Evolutionary conservation across 1,140 invertebrate genomes (phyloP).

Genomic region (Caerostris extrusa): DNA sequence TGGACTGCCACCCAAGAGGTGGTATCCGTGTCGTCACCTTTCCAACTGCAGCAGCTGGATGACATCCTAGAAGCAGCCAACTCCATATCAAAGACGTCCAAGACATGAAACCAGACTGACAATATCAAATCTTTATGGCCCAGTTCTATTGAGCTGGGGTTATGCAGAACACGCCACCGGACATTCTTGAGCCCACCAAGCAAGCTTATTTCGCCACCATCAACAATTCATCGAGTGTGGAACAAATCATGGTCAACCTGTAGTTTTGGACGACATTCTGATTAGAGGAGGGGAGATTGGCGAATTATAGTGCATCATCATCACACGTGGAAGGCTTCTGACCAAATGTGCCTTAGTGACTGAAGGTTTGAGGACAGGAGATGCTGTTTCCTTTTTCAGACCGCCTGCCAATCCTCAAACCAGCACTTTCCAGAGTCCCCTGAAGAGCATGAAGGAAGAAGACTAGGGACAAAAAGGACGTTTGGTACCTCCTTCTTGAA

Average conservation of each 20-base stretch:
- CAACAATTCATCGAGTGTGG: constrained; percentile 11
- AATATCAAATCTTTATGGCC: no score
- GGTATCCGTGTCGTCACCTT: background rate
- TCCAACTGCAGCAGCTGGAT: constrained; percentile 57
- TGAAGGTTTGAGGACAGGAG: constrained; percentile 56
- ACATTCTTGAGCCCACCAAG: constrained; percentile 56
- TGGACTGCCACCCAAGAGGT: background rate
- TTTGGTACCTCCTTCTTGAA: constrained; percentile 14
- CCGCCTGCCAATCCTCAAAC: constrained; percentile 59
- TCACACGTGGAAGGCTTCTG: constrained; percentile 28
- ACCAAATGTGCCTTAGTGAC: constrained; percentile 65
- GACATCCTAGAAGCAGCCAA: constrained; percentile 64
- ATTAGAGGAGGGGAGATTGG: constrained; percentile 39
- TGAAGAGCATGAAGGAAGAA: constrained; percentile 14
- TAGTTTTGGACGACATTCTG: constrained; percentile 53
- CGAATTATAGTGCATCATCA: constrained; percentile 65
- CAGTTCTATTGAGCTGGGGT: constrained; percentile 52
- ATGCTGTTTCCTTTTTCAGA: constrained; percentile 62
- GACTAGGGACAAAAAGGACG: background rate
- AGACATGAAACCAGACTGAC: constrained; percentile 4
- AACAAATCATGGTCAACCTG: constrained; percentile 50
- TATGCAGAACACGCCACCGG: constrained; percentile 40
- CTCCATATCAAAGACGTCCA: constrained; percentile 6
- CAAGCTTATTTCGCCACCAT: constrained; percentile 41
- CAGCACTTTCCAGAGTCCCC: constrained; percentile 26